Base-by-base conservation (phyloP, 2,113 vertebrate species). In the Amphiprion percula region DNA sequence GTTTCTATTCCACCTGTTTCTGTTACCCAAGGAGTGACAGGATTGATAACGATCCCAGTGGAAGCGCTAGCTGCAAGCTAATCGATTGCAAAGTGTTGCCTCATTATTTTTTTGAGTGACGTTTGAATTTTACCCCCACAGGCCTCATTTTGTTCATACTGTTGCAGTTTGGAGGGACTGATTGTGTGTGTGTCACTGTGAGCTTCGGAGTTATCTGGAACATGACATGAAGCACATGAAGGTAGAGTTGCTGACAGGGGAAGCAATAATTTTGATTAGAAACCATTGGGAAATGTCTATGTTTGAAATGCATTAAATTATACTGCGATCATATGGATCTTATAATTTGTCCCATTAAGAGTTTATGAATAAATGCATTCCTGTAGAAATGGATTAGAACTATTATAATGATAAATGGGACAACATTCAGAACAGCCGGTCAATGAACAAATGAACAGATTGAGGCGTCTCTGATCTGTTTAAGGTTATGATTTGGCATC, bases 81-180 rank as follows among this genome's bases (percentile, higher is more conserved):
- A 67, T 77, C 5, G 15, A 44, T 90, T 88, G 49, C 87, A 88
- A 74, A 85, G 70, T 54, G 70, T 90, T 90, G 84, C 87, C 62
- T 87, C 89, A 88, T 70, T 73, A 33, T 15, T 28, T 15, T 59
- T 65, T 53, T 50, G 9, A 47, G 61, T 47, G 10, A 77, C 74
- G 67, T 65, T 52, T 1, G 11, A 66, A 71, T 52, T 30, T 26
- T 54, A 7, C 46, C 37, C 39, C 67, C 49, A 53, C 5, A 37
- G 33, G 23, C 24, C 37, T 75, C 2, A 7, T 44, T 69, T 65
- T 47, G 28, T 52, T 56, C 61, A 59, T 10, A 14, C 21, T 14
- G 33, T 30, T 24, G 49, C 61, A 61, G 47, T 12, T 8, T 4
- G 15, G 15, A 59, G 46, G 39, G 62, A 41, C 47, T 47, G 37